Evolutionary conservation across 2,113 vertebrate species (phyloP).

Genomic region (Oenanthe oenanthe): DNA sequence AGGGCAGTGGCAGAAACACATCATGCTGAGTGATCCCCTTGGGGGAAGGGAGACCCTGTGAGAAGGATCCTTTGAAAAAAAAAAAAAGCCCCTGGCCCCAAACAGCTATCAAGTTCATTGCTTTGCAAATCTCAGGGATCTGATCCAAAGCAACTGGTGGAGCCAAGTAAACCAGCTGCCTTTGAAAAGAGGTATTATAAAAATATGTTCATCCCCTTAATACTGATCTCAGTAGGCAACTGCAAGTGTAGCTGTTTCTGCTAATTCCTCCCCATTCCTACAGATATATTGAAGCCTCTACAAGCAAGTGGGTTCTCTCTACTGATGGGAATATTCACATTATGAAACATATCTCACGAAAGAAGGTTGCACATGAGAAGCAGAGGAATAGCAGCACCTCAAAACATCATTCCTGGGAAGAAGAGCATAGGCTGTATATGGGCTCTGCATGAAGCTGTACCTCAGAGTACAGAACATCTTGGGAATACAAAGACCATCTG

Average conservation of each 20-base stretch:
- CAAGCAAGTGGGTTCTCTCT: not conserved
- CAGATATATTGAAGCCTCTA: not conserved
- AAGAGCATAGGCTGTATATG: not conserved
- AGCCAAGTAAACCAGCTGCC: not conserved
- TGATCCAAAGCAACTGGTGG: not conserved
- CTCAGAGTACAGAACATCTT: not conserved
- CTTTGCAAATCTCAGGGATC: not conserved
- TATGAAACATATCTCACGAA: not conserved
- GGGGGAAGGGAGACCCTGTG: not conserved
- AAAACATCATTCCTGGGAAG: not conserved
- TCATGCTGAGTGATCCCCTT: rapidly evolving
- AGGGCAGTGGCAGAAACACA: not conserved
- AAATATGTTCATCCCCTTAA: not conserved
- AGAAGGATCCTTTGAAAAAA: not conserved
- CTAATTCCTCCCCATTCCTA: not conserved
- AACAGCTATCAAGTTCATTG: not conserved
- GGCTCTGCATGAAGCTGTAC: not conserved
- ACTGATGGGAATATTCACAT: not conserved
- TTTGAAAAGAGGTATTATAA: not conserved
- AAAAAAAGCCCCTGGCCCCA: not conserved
- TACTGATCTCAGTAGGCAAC: not conserved
- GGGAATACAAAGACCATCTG: not conserved
- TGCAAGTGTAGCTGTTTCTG: not conserved
- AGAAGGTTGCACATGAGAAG: not conserved
- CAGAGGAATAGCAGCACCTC: not conserved